These are phyloP conservation scores for Anodontia alba DNA, from an alignment of 2,888 invertebrate species.

Conservation along the genomic window DNA sequence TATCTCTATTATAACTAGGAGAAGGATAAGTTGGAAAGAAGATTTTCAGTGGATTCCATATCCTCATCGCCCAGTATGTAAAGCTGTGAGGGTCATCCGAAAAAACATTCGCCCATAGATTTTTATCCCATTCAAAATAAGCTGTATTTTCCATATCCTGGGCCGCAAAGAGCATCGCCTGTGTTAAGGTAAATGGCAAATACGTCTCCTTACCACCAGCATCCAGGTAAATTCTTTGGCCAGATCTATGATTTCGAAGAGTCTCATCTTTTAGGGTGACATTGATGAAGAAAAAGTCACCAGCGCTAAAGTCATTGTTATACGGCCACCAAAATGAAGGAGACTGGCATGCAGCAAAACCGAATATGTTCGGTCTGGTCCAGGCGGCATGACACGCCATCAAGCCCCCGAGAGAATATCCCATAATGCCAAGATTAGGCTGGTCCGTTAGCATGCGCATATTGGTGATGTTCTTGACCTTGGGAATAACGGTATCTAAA, in stretches of 20 bases:
- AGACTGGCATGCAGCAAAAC: conserved; percentile 41
- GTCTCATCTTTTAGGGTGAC: conserved; percentile 16
- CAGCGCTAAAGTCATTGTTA: background rate
- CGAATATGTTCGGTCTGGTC: conserved; percentile 36
- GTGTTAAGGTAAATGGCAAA: background rate
- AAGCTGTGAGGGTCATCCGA: conserved; percentile 14
- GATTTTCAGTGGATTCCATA: background rate
- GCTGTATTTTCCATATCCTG: background rate
- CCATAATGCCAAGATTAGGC: conserved; percentile 37
- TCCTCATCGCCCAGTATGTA: background rate
- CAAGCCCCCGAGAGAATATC: conserved; percentile 41
- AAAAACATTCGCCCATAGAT: conserved; percentile 36
- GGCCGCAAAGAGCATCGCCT: background rate
- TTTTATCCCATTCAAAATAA: conserved; percentile 24
- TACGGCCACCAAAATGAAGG: conserved; percentile 45
- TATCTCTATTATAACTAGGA: too few species aligned
- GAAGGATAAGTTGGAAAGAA: background rate
- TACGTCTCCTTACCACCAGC: conserved; percentile 28
- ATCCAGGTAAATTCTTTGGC: conserved; percentile 37
- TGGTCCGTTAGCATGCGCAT: conserved; percentile 2
- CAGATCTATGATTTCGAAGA: background rate
- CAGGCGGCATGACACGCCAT: conserved; percentile 46
- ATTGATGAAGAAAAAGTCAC: conserved; percentile 30
- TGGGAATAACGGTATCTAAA: conserved; percentile 14
- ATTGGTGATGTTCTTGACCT: background rate